A percentile compares a stretch with the other conserved stretches of the same genome.
Evolutionary conservation across 2,797 vertebrate species (phyloP).

Genomic region (Agapornis canus): DNA sequence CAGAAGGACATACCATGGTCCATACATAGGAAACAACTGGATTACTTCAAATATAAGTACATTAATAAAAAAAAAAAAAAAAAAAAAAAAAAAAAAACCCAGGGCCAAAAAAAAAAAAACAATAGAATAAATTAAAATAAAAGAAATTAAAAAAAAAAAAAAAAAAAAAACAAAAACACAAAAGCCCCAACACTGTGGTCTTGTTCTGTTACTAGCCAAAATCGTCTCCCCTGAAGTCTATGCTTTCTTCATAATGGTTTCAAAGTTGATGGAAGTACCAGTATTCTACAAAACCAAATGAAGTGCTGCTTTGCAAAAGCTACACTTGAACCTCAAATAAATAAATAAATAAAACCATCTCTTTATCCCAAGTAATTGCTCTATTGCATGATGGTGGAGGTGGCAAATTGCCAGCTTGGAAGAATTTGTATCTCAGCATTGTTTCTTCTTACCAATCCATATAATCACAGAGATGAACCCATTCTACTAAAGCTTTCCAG

Average conservation of each 20-base stretch:
- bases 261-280: neutral
- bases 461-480: neutral
- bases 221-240: neutral
- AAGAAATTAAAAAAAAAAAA: too few relatives aligned
- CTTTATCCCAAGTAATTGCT: neutral
- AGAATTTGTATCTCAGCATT: neutral
- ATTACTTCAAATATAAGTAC: neutral
- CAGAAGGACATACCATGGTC: neutral
- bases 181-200: neutral
- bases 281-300: neutral
- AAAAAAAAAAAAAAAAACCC: too few relatives aligned
- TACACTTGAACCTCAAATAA: neutral
- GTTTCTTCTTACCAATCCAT: neutral
- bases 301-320: neutral
- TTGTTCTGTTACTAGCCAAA: neutral
- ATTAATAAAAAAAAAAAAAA: too few relatives aligned
- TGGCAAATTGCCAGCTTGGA: neutral
- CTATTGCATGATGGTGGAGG: neutral
- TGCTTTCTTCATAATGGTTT: rapidly evolving
- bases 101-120: too few relatives aligned
- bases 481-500: neutral
- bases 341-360: neutral
- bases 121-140: too few relatives aligned
- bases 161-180: neutral
- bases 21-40: neutral